Base-by-base conservation (phyloP, 2,888 invertebrate genomes). In the Mamestra brassicae region DNA sequence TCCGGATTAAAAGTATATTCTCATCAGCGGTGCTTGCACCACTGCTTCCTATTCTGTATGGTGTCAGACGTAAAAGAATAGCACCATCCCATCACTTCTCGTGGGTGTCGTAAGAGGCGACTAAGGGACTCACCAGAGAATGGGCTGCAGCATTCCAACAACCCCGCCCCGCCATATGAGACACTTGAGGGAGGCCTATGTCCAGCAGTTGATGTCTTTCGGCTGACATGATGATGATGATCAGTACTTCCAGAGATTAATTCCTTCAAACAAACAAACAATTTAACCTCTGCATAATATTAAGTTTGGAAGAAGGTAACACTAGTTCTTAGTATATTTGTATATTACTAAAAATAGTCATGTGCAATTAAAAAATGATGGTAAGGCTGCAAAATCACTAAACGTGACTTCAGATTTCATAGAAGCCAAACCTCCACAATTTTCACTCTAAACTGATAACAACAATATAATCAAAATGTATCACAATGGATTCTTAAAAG, bases 391-490 rank as follows among this genome's bases (percentile, higher is more conserved):
- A 45, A 15, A 60, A 67, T 60, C 50, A 38, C 11, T 2, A 11
- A 54, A 4, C 7, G 47, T 75, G 52, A 54, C 47, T 15, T 13
- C 52, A 17, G 6, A 57, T n/a, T 77, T 54, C 63, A 3, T n/a
- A 71, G 71, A 76, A 71, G 42, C 34, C 4, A 15, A 36, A 57
- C 42, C 13, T 58, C 4, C 36, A n/a, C 1, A 47, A 55, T 54
- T 54, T 60, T 54, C 38, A 45, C 52, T 58, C 13, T n/a, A 26
- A 55, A 52, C n/a, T 34, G 15, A 57, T 64, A 74, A 80, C 57
- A 79, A 47, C 57, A 79, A 47, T 67, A 45, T 57, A 60, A 57
- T 38, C 63, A 71, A 69, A 69, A 60, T 71, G 75, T 75, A 74
- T 62, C 58, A 81, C 66, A 69, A 47, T 70, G 34, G 50, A 55